Evolutionary conservation across 2,888 invertebrate species (phyloP), one percentile per base, ranked within the genome.

Genomic region (Chorisops tibialis): DNA sequence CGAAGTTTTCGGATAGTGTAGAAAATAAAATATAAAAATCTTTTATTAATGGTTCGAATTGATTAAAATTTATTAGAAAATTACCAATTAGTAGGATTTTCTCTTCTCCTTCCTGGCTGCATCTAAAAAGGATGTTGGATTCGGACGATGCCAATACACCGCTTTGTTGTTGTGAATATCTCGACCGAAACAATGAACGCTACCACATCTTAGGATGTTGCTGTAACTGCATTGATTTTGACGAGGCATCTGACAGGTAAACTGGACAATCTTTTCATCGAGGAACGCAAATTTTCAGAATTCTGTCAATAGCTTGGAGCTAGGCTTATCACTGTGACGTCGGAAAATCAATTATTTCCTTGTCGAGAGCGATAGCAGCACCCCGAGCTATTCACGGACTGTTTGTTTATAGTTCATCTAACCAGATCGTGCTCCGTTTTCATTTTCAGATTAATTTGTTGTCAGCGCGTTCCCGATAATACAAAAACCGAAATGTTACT

Each of bases 141-240:
- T 45, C 18, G 11, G 45, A 30, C 30, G 1, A 45, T 9, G 9
- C 54, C 9, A 19, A 14, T 43, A 14, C 41, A 4, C 22, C 56
- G 14, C 76, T 84, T 67, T 84, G 84, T 70, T 84, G 83, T 70
- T 85, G 84, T 71, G 83, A 84, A 75, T 84, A 84, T 71, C 78
- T 81, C 65, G 80, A 82, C 69, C 71, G 73, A 19, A 73, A 81
- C 63, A 75, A 80, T 60, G 75, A 82, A 68, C 72, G 79, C 63
- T 81, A 76, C 69, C 84, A 84, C 68, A 76, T 85, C 62, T 69
- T 84, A 68, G 80, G 77, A 68, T 83, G 83, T 68, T 83, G 83
- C 70, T 84, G 84, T 71, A 81, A 83, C 72, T 84, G 84, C 68
- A 75, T 75, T 66, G 81, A 83, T 69, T 77, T 83, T 67, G 84